These are phyloP conservation scores for Ptilodon capucinus DNA, from an alignment of 2,888 invertebrate species.

Conservation along the genomic window DNA sequence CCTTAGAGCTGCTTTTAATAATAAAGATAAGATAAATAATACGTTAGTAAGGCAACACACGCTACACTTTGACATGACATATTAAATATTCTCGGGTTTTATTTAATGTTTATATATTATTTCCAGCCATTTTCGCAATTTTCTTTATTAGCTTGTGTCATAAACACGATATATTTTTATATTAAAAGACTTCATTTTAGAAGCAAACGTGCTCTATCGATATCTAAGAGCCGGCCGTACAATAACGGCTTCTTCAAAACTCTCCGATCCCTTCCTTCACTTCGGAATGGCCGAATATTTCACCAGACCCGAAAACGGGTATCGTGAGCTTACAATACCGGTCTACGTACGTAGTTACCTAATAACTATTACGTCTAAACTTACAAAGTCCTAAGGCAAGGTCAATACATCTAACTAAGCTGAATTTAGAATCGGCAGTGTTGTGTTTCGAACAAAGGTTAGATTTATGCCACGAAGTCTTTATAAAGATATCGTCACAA, in stretches of 20 bases:
- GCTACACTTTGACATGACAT: too few species aligned
- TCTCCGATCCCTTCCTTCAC: slow-evolving; percentile 5
- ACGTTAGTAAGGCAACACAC: too few species aligned
- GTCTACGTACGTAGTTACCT: neutral
- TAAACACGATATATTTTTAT: neutral
- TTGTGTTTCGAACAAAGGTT: too few species aligned
- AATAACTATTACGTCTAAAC: neutral
- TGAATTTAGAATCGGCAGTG: neutral
- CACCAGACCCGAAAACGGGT: neutral
- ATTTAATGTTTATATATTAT: too few species aligned
- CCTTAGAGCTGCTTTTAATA: too few species aligned
- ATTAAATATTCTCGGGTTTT: too few species aligned
- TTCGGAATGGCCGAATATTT: neutral
- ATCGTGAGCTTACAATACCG: neutral
- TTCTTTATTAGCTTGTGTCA: neutral
- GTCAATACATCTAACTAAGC: neutral
- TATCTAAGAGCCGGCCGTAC: neutral
- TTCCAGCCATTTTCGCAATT: too few species aligned
- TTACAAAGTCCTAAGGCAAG: neutral
- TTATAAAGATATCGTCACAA: neutral
- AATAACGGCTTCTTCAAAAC: slow-evolving; percentile 10
- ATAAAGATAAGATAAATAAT: too few species aligned
- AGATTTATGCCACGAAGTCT: neutral
- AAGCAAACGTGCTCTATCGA: slow-evolving; percentile 30
- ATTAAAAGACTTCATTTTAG: slow-evolving; percentile 7